Evolutionary conservation across 2,888 invertebrate genomes (phyloP), one percentile per base, ranked within the genome.

Genomic region (Dynastes maya): DNA sequence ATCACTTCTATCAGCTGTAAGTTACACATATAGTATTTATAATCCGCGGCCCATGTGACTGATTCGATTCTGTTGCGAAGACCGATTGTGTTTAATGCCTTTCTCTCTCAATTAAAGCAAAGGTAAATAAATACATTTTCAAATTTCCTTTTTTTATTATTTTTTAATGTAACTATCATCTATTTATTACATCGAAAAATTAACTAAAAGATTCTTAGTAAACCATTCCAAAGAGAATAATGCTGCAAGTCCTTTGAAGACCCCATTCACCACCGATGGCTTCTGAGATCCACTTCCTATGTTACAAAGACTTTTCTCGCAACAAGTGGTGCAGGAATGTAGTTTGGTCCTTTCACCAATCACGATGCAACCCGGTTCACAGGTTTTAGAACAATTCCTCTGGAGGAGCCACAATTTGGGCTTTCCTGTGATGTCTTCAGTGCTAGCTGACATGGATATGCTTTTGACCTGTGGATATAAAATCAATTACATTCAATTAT

Each of bases 261-360:
- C n/a, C 4, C 6, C 6, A 27, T 29, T 29, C 11, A n/a, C 29
- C 3, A 11, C 29, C 3, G 51, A 3, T 1, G 22, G n/a, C 6
- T 13, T 27, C 6, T 27, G 1, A 27, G 45, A 74, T 13, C 72
- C 72, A 29, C n/a, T 74, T 16, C 95, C 96, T 55, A 91, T 91
- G 88, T 97, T 97, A 89, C 97, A 97, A 5, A 94, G 91, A 3
- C 94, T 93, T 9, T 92, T 92, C 82, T 93, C 93, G 87, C 97
- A 97, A 86, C 97, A 97, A 0, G 95, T 94, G 0, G 96, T 96
- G 88, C 97, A 97, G 13, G 96, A 95, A 88, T 95, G 95, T 0
- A 97, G 89, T 86, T 97, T 97, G 4, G 96, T 96, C 70, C 97
- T 90, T 87, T 97, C 97, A 0, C 97, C 97, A 82, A 97, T 96